Evolutionary conservation across 1,140 invertebrate species (phyloP).

Genomic region (Drosophila tropicalis): DNA sequence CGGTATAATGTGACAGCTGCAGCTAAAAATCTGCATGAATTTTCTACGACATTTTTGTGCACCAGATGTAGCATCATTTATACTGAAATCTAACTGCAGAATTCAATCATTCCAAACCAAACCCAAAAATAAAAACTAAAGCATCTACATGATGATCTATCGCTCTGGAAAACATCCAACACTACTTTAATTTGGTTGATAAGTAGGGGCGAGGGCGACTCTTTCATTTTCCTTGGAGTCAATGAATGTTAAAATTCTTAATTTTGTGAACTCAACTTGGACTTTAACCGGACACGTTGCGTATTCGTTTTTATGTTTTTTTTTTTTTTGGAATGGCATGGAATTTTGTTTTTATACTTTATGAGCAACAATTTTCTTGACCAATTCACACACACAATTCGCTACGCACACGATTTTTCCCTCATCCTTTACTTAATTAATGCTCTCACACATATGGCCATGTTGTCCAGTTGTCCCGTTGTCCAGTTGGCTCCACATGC

Average conservation of each 20-base stretch:
- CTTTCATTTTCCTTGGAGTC: too few species aligned
- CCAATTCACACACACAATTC: slow-evolving; percentile 12
- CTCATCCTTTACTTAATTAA: slow-evolving; percentile 20
- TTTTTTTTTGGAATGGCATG: too few species aligned
- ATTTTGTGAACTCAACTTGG: too few species aligned
- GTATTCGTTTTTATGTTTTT: background rate
- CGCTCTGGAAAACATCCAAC: too few species aligned
- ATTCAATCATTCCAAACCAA: background rate
- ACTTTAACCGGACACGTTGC: too few species aligned
- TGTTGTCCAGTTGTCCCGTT: too few species aligned
- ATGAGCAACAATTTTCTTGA: slow-evolving; percentile 6
- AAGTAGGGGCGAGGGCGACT: too few species aligned
- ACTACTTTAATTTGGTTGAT: too few species aligned
- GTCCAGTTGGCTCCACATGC: too few species aligned
- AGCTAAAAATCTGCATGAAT: slow-evolving; percentile 24
- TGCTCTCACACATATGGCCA: slow-evolving; percentile 16
- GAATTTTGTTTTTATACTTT: slow-evolving; percentile 3
- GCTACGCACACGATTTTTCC: slow-evolving; percentile 7
- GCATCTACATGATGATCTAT: too few species aligned
- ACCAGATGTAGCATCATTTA: slow-evolving; percentile 50
- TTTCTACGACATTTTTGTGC: slow-evolving; percentile 10
- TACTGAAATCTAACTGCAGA: slow-evolving; percentile 15
- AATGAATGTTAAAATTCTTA: too few species aligned
- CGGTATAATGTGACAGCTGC: slow-evolving; percentile 3
- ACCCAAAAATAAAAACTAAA: background rate